Conservation (phyloP, 2,113 vertebrate genomes). For the Macroglossus sobrinus region DNA sequence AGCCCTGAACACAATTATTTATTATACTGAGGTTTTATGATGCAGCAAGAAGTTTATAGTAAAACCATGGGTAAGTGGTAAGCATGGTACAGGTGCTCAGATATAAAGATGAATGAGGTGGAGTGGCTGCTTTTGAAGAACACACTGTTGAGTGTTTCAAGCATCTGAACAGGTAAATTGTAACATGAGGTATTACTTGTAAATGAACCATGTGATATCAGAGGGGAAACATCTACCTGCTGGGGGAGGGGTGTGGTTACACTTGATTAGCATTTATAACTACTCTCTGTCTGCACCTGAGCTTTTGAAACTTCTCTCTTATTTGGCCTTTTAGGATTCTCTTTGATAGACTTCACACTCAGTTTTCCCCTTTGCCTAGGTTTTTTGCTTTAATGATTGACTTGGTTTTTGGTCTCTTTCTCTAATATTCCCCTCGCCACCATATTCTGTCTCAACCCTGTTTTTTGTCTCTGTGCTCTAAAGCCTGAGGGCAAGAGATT, state of each 20-base stretch:
- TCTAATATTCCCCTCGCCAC: neutral
- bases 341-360: conserved; percentile 11
- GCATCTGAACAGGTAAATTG: neutral
- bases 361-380: neutral
- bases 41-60: neutral
- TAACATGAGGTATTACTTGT: neutral
- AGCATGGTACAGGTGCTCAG: neutral
- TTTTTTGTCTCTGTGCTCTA: neutral
- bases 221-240: neutral
- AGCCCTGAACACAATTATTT: neutral
- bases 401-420: neutral
- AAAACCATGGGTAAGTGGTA: neutral
- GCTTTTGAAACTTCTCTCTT: neutral
- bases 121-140: neutral
- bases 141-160: neutral
- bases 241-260: neutral
- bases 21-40: neutral
- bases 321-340: neutral
- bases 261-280: neutral
- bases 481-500: neutral
- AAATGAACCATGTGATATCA: neutral
- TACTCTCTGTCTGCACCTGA: neutral
- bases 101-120: neutral
- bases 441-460: neutral
- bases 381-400: neutral